phyloP scores from a whole-genome alignment of 1,140 invertebrate genomes.

The Halictus rubicundus region DNA sequence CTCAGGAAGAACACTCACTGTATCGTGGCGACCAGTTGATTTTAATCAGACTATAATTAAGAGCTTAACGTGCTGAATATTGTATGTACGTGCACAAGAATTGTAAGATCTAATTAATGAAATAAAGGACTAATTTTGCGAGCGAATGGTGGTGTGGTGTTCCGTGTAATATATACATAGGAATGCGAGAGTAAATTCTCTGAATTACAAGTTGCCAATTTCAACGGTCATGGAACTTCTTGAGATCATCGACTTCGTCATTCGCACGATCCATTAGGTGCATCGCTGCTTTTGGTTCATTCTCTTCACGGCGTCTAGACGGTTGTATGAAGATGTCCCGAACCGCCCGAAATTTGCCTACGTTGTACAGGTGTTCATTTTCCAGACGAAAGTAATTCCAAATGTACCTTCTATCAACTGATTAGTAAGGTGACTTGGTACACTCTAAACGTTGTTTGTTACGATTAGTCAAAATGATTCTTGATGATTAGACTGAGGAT shows the following conservation, averaged over 20 bases:
- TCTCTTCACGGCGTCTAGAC: conserved; percentile 81
- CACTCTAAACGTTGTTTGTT: conserved; percentile 10
- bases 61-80: conserved; percentile 6
- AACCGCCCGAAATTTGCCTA: conserved; percentile 95
- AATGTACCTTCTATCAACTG: conserved; percentile 84
- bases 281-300: conserved; percentile 64
- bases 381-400: conserved; percentile 97
- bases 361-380: conserved; percentile 97
- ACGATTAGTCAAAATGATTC: neutral
- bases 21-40: neutral
- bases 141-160: neutral
- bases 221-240: conserved; percentile 53
- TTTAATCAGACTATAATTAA: neutral
- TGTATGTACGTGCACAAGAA: conserved; percentile 18
- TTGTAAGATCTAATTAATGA: neutral
- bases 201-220: conserved; percentile 40
- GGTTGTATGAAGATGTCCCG: conserved; percentile 90
- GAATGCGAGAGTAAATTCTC: neutral
- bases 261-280: conserved; percentile 46
- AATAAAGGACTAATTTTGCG: conserved; percentile 20
- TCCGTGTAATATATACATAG: neutral
- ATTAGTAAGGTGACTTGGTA: conserved; percentile 56
- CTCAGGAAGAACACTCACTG: neutral
- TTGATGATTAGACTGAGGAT: neutral
- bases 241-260: conserved; percentile 15